These are phyloP conservation scores for Pentamera pediparva DNA, from an alignment of 53 echinoderm and acorn worm genomes.

Conservation along the genomic window DNA sequence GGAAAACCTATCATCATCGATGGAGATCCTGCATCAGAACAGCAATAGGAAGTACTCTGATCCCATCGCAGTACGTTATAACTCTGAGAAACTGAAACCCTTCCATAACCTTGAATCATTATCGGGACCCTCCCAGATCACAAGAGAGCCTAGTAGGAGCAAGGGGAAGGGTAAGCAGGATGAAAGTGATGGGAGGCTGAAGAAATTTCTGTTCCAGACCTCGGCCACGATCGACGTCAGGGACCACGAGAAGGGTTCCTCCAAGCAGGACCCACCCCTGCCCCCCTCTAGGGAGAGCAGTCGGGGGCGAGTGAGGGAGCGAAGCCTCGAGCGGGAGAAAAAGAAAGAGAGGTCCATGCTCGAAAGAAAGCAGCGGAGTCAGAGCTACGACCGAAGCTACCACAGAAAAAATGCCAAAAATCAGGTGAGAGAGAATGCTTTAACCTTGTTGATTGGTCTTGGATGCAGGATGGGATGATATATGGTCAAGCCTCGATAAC, in stretches of 20 bases:
- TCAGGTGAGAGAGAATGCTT: background rate
- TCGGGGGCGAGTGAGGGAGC: conserved; percentile 60
- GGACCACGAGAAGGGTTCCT: conserved; percentile 9
- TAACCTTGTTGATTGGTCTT: background rate
- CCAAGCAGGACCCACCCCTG: conserved; percentile 38
- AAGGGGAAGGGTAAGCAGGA: background rate
- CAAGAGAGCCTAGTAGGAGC: background rate
- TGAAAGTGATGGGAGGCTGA: conserved; percentile 2
- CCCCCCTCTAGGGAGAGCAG: conserved; percentile 60
- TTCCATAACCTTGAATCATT: conserved; percentile 12
- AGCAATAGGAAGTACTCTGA: conserved; percentile 23
- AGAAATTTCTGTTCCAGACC: conserved; percentile 20
- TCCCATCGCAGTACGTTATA: conserved; percentile 3
- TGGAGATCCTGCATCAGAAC: background rate
- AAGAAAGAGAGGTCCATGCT: conserved; percentile 65
- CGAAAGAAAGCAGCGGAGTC: conserved; percentile 73
- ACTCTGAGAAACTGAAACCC: conserved; percentile 18
- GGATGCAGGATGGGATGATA: too few species aligned
- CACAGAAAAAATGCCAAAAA: conserved; percentile 39
- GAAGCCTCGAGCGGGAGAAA: conserved; percentile 81
- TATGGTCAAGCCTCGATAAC: too few species aligned
- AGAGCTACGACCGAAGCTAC: conserved; percentile 69
- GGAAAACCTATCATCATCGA: background rate
- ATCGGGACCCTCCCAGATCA: background rate
- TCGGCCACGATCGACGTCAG: conserved; percentile 16